Conservation (phyloP, 1,140 invertebrate genomes). For the Metaphire vulgaris region DNA sequence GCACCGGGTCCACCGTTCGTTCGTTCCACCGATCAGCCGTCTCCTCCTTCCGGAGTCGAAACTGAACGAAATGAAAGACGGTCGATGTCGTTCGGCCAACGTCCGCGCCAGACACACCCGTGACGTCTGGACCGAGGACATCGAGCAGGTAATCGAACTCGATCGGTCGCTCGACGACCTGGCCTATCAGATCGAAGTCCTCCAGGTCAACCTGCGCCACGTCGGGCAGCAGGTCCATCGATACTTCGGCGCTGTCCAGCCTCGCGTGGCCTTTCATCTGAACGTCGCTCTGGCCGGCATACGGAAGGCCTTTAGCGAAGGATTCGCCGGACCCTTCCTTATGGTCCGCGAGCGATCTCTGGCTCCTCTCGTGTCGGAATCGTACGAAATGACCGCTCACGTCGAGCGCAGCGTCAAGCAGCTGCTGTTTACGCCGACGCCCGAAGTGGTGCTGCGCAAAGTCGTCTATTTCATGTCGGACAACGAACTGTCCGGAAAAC, state of each 20-base stretch:
- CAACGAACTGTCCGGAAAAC: conserved; percentile 21
- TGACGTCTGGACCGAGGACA: not conserved
- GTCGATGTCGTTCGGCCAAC: not conserved
- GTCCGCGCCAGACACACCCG: not conserved
- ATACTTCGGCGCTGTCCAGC: not conserved
- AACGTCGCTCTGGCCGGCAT: conserved; percentile 23
- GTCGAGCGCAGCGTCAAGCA: conserved; percentile 13
- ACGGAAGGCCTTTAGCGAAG: not conserved
- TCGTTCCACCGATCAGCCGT: not conserved
- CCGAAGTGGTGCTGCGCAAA: conserved; percentile 14
- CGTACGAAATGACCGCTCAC: conserved; percentile 1
- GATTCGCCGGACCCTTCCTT: conserved; percentile 12
- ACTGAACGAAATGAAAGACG: not conserved
- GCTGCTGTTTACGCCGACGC: conserved; percentile 12
- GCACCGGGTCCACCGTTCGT: not conserved
- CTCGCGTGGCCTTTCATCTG: conserved; percentile 21
- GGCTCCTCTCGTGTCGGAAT: conserved; percentile 1
- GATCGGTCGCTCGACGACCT: not conserved
- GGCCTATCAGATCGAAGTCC: not conserved
- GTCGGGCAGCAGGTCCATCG: not conserved
- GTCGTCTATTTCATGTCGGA: conserved; percentile 27
- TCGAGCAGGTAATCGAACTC: not conserved
- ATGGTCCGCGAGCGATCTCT: conserved; percentile 13
- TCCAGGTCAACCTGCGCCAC: not conserved
- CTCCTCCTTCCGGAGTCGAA: not conserved